Base-by-base conservation (phyloP, 2,113 vertebrate species). In the Tylochromis polylepis region DNA sequence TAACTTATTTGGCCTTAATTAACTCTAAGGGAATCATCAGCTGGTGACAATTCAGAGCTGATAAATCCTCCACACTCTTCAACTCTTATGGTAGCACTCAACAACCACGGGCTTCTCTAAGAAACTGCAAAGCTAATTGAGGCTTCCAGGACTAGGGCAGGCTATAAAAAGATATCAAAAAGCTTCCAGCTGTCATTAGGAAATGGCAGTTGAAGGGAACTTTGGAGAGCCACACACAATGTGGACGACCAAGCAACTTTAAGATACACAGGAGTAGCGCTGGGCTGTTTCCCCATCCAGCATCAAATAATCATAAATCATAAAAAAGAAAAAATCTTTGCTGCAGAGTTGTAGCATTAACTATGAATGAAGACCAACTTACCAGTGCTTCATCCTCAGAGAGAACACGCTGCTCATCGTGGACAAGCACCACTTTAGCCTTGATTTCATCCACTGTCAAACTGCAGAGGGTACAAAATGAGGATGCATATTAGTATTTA, bases 391-490 rank as follows among this genome's bases (percentile, higher is more conserved):
- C 93, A 16, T 91, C 92, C 46, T 93, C 90, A n/a, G 93, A 90
- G 14, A 95, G 88, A 70, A 85, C 29, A 43, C 67, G 85, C 67
- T 89, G 84, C 51, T 93, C 91, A 62, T 94, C 90, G 1, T 83
- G 90, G 14, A 91, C 11, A 7, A 87, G 72, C 20, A 88, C 83
- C 88, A 95, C 85, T 53, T 91, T 92, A 57, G 92, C 91, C 89
- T 93, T 93, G 86, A 96, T 79, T 89, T 96, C 95, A 49, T 95
- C 94, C 82, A 92, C 91, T 5, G 95, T 91, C 72, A 95, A 29
- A 46, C 87, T 88, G 83, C 43, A 11, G 27, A 80, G 56, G 83
- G 51, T 57, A 78, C 29, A 87, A 83, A 77, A 51, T 14, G 62
- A 22, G 4, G 6, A 18, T 79, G 46, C 6, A 51, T 51, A 29